A percentile compares a stretch with the other conserved stretches of the same genome.
These are phyloP conservation scores for Pasiphila rectangulata DNA, from an alignment of 2,888 invertebrate species.

Conservation along the genomic window DNA sequence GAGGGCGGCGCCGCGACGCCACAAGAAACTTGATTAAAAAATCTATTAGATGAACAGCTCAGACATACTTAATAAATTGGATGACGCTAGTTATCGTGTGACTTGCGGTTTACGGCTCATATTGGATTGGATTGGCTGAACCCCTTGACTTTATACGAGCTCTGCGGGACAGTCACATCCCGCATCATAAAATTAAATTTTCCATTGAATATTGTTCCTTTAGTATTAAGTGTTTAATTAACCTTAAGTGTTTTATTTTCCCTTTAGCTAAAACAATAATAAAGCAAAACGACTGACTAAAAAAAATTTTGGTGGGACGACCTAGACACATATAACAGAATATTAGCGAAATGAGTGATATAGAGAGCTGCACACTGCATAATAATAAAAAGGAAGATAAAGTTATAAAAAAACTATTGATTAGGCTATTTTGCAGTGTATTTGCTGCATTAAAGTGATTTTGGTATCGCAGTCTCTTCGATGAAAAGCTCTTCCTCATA, in stretches of 20 bases:
- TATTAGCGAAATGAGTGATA: too few relatives aligned
- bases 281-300: too few relatives aligned
- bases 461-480: background rate
- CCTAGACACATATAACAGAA: too few relatives aligned
- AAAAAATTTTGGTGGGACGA: too few relatives aligned
- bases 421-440: background rate
- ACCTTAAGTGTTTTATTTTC: background rate
- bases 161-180: background rate
- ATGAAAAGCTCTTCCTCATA: slow-evolving; percentile 19
- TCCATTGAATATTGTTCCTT: background rate
- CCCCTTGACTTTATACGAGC: background rate
- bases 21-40: slow-evolving; percentile 79
- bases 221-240: background rate
- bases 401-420: too few relatives aligned
- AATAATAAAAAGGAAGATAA: too few relatives aligned
- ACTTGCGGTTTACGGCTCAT: slow-evolving; percentile 36
- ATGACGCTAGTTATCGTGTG: slow-evolving; percentile 48
- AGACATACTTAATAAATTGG: slow-evolving; percentile 74
- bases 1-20: slow-evolving; percentile 51
- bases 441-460: background rate
- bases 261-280: background rate
- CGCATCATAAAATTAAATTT: background rate
- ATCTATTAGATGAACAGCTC: slow-evolving; percentile 79
- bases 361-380: too few relatives aligned
- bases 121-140: slow-evolving; percentile 12